Evolutionary conservation across 2,888 invertebrate genomes (phyloP).

Genomic region (Anticlea derivata): DNA sequence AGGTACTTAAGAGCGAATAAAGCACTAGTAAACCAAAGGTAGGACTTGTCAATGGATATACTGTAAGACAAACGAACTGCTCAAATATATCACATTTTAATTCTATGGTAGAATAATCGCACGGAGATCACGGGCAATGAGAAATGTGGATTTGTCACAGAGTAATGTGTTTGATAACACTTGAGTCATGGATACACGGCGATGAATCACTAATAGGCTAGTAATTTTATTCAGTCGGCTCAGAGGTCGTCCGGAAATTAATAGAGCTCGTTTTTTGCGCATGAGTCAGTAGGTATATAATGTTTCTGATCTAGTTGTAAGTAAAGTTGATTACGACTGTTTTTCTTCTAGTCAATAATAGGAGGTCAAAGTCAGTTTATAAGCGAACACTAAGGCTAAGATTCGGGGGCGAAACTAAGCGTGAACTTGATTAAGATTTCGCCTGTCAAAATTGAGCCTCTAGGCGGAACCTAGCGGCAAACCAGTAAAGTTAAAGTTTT

Average conservation of each 20-base stretch:
- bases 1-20: constrained; percentile 7
- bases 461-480: too few species aligned
- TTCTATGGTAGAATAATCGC: constrained; percentile 12
- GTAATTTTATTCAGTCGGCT: constrained; percentile 26
- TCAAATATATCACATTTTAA: constrained; percentile 20
- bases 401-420: too few species aligned
- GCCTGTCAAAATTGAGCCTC: too few species aligned
- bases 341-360: neutral
- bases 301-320: neutral
- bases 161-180: constrained; percentile 53
- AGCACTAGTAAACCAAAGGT: constrained; percentile 6
- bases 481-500: too few species aligned
- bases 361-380: neutral
- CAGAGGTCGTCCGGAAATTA: constrained; percentile 44
- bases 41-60: neutral
- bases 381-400: too few species aligned
- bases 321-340: neutral
- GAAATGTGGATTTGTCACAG: constrained; percentile 42
- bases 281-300: constrained; percentile 18
- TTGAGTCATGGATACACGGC: constrained; percentile 50
- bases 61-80: constrained; percentile 10
- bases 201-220: constrained; percentile 36
- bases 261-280: constrained; percentile 41
- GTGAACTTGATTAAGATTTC: too few species aligned
- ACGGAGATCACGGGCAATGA: constrained; percentile 19